Conservation (phyloP, 2,113 vertebrate species). For the Bubo bubo region DNA sequence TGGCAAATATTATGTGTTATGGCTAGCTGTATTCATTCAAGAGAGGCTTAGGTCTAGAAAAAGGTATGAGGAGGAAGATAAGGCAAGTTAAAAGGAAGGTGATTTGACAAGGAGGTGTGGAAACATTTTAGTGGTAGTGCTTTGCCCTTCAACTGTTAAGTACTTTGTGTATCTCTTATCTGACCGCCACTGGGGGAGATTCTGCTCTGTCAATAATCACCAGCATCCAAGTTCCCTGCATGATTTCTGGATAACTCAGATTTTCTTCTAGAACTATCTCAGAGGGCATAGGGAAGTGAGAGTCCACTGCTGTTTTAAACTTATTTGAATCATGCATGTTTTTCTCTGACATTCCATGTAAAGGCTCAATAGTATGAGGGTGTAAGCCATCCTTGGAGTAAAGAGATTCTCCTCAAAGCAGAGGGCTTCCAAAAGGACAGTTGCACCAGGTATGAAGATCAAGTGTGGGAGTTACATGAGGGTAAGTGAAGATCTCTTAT, state of each 20-base stretch:
- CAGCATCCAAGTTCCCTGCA: not conserved
- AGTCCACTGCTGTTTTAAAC: not conserved
- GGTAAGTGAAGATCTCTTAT: not conserved
- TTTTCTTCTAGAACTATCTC: not conserved
- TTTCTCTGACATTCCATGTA: not conserved
- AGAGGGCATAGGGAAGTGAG: not conserved
- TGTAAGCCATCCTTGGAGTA: not conserved
- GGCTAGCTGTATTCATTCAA: not conserved
- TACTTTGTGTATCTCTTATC: not conserved
- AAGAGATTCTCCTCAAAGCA: not conserved
- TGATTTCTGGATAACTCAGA: not conserved
- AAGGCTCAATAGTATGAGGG: rapidly evolving
- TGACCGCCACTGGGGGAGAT: not conserved
- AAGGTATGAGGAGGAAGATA: not conserved
- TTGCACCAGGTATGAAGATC: not conserved
- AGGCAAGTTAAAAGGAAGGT: not conserved
- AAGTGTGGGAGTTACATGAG: not conserved
- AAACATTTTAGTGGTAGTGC: not conserved
- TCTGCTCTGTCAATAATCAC: not conserved
- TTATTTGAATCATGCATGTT: not conserved
- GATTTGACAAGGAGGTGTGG: not conserved
- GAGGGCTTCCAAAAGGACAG: not conserved
- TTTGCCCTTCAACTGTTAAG: not conserved
- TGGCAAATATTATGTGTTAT: not conserved
- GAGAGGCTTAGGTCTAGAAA: not conserved